These are phyloP conservation scores for Podotricha telesiphe DNA, from an alignment of 2,888 invertebrate species.

Conservation along the genomic window DNA sequence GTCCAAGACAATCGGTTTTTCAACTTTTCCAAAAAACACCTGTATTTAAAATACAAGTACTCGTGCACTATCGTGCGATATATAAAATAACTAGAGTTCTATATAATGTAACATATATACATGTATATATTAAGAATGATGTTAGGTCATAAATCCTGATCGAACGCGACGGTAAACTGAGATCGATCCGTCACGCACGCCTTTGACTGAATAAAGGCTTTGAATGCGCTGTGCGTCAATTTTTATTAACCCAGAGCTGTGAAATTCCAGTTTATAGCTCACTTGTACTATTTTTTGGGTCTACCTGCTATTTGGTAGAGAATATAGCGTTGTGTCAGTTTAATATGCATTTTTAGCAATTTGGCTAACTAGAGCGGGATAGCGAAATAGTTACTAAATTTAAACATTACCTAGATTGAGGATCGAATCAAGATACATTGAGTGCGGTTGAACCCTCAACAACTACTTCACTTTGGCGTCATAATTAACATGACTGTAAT, in stretches of 20 bases:
- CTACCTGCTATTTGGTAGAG: too few species aligned
- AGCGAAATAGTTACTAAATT: too few species aligned
- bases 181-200: conserved; percentile 38
- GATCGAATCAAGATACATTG: too few species aligned
- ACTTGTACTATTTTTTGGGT: too few species aligned
- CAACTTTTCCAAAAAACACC: too few species aligned
- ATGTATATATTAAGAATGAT: conserved; percentile 15
- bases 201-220: conserved; percentile 26
- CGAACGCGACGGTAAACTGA: conserved; percentile 34
- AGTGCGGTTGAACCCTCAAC: too few species aligned
- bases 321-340: too few species aligned
- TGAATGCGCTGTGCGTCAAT: conserved; percentile 16
- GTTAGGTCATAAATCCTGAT: conserved; percentile 32
- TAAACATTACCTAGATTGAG: too few species aligned
- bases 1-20: too few species aligned
- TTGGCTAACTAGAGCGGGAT: not conserved
- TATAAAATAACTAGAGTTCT: too few species aligned
- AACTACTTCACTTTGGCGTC: not conserved
- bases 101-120: not conserved
- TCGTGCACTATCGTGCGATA: too few species aligned
- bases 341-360: not conserved
- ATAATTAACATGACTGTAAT: not conserved
- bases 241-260: conserved; percentile 1
- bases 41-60: too few species aligned
- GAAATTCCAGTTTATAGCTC: not conserved